Evolutionary conservation across 2,113 vertebrate genomes (phyloP).

Genomic region (Protobothrops flavoviridis): DNA sequence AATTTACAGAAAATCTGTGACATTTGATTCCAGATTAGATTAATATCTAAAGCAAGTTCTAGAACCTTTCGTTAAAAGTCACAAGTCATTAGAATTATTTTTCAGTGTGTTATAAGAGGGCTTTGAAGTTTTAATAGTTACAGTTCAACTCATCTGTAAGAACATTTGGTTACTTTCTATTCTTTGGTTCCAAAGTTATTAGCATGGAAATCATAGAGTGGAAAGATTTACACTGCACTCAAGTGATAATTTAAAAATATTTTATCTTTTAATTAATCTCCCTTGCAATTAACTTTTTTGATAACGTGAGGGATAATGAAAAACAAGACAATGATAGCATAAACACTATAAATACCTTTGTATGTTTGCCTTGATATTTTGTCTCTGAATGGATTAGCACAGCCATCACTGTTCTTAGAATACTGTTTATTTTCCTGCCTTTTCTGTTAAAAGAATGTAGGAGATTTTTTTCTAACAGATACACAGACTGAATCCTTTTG

Average conservation of each 20-base stretch:
- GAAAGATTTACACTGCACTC: background rate
- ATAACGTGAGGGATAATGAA: background rate
- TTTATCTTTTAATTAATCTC: background rate
- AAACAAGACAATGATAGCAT: background rate
- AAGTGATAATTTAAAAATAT: background rate
- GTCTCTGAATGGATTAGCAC: background rate
- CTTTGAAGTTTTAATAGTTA: background rate
- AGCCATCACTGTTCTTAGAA: background rate
- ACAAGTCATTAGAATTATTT: background rate
- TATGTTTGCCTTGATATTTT: background rate
- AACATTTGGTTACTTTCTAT: background rate
- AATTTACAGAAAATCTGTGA: background rate
- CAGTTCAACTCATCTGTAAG: background rate
- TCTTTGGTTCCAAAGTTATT: background rate
- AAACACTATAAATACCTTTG: background rate
- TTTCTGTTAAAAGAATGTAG: background rate
- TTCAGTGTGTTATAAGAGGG: background rate
- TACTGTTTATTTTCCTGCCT: background rate
- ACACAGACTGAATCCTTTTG: background rate
- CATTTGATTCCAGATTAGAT: background rate
- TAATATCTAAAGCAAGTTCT: background rate
- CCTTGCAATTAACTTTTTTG: background rate
- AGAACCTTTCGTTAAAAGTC: background rate
- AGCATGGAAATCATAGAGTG: background rate
- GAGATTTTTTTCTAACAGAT: background rate